These are phyloP conservation scores for Vanessa tameamea DNA, from an alignment of 1,140 invertebrate genomes.

Conservation along the genomic window DNA sequence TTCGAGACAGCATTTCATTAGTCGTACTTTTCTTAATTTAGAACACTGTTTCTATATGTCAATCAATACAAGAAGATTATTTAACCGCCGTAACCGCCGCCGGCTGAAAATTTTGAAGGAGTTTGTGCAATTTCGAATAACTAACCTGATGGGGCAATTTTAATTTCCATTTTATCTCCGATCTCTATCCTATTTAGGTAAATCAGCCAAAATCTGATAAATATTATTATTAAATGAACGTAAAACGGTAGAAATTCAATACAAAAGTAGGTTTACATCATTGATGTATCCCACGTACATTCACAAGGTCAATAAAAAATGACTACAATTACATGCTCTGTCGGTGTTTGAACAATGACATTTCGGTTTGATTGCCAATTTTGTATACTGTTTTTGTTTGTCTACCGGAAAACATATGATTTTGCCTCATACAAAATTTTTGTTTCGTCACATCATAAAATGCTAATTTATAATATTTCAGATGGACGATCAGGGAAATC, in stretches of 20 bases:
- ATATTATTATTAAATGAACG: too few relatives aligned
- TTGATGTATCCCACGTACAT: conserved; percentile 16
- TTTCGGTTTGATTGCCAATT: conserved; percentile 21
- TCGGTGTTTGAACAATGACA: conserved; percentile 45
- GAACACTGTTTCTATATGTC: too few relatives aligned
- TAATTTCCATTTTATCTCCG: too few relatives aligned
- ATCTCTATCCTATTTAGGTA: too few relatives aligned
- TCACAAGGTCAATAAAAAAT: conserved; percentile 49
- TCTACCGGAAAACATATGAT: conserved; percentile 38
- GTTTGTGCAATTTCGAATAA: too few relatives aligned
- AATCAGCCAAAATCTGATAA: background rate
- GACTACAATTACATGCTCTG: conserved; percentile 53
- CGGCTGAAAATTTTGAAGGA: too few relatives aligned
- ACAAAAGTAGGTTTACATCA: conserved; percentile 5
- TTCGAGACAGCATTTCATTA: too few relatives aligned
- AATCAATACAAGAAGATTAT: too few relatives aligned
- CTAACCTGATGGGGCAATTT: too few relatives aligned
- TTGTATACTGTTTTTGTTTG: conserved; percentile 5
- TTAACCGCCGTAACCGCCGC: too few relatives aligned
- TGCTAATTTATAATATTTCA: conserved; percentile 35
- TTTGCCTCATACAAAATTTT: conserved; percentile 27
- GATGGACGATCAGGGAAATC: conserved; percentile 64
- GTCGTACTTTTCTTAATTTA: too few relatives aligned
- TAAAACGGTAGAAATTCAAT: background rate
- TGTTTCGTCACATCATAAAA: background rate